Evolutionary conservation across 1,140 invertebrate genomes (phyloP), one percentile per base, ranked within the genome.

Genomic region (Drosophila funebris): DNA sequence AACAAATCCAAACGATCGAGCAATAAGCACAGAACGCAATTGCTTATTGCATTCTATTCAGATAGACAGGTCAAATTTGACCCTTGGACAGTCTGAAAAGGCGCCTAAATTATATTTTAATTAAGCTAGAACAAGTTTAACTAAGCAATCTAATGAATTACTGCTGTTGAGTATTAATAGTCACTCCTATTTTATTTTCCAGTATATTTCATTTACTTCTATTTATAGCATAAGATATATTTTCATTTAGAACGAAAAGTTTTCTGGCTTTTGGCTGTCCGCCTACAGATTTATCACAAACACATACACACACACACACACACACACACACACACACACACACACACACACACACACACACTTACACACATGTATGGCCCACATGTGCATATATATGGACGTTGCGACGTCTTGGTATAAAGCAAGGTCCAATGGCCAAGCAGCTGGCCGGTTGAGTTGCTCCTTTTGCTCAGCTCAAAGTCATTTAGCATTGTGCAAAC

Each of bases 401-500:
- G 13, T 14, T 6, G 24, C 24, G 13, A 48, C 13, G n/a, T 29
- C 13, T 44, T 44, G 43, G 11, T 22, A 22, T 24, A 29, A 9
- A 29, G 22, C 8, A 6, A 9, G 16, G 22, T 48, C 22, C 44
- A 29, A 27, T 48, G 44, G 44, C 7, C 44, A 48, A 29, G 44
- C 44, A 48, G 22, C 6, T 48, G 48, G 46, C 24, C 22, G 24
- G 46, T 29, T 48, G n/a, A 33, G 31, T 16, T 56, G 36, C 36
- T 56, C 20, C 37, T 24, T 41, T 36, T 33, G 41, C 56, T 60
- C 33, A 11, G 48, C 66, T 69, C 46, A 54, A 41, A 77, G 70
- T 76, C 63, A 82, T 78, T 74, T 67, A 36, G 33, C 76, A 83
- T 83, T 83, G 71, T 67, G 74, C 71, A 77, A 78, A 76, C 76